Evolutionary conservation across 1,140 invertebrate species (phyloP), one percentile per base, ranked within the genome.

Genomic region (Drosophila ambigua): DNA sequence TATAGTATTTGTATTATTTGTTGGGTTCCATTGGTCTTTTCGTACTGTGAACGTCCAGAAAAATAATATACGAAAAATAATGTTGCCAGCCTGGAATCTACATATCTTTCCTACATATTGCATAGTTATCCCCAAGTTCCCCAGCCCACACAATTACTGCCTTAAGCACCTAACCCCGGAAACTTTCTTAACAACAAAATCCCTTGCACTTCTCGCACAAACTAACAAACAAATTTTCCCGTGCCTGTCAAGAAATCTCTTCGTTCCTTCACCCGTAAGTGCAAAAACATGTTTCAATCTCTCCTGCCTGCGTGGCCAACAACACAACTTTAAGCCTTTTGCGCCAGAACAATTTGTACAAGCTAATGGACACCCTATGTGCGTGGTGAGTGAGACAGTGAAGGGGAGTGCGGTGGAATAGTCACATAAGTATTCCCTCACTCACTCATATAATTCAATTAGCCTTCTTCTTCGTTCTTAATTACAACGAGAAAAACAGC

Each of bases 361-460:
- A 58, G 44, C 57, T 69, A 69, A 69, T 69, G 67, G 67, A 69
- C 67, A 69, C 67, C 64, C 67, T 69, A 63, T 69, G 26, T 11
- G 16, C 45, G 26, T 35, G 28, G 35, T 4, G 9, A 11, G 20
- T 20, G 31, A 11, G 31, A 9, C 3, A 3, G 31, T 6, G 26
- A 5, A 1, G 3, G 4, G 0, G 26, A 26, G 26, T 26, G 26
- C 2, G 26, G 6, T 6, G 26, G 8, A 8, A 8, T 8, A 31
- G 9, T 35, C 9, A 35, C 4, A 35, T 39, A 39, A 11, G 35
- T 39, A 39, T 39, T 11, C 35, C 35, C 35, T 11, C 35, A 11
- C 35, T 61, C 72, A 39, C 67, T 24, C 59, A 66, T 44, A 69
- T 81, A 87, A 85, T 85, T 85, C 66, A 85, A 87, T 85, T 87